Evolutionary conservation across 2,888 invertebrate genomes (phyloP), one percentile per base, ranked within the genome.

Genomic region (Perithous albicinctus): DNA sequence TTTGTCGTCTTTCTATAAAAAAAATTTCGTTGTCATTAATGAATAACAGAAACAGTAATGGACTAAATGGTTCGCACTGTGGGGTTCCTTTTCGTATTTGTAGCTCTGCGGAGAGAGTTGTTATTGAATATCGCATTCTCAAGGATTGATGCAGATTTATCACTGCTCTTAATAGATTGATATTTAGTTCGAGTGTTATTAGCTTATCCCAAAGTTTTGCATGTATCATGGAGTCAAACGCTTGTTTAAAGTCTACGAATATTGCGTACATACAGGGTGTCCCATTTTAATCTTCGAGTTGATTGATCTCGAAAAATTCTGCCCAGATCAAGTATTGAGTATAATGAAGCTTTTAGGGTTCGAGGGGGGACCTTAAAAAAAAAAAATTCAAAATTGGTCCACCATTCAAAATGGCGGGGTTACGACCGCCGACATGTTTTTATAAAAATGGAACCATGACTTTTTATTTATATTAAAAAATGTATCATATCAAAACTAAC

Each of bases 41-140:
- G 7, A 56, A 70, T 20, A 70, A 35, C 23, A 54, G n/a, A 23
- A 70, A 56, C 1, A 70, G 54, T 15, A 59, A 18, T 10, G 59
- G 43, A 12, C 59, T 38, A 43, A 59, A 46, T 32, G 43, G 41
- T 10, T 61, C 72, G 29, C 70, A 54, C 70, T 70, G 26, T 1
- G 63, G 41, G 3, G 63, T 63, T 23, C 41, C 63, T 26, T n/a
- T 63, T 0, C n/a, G 0, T 23, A 63, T 41, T 63, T 0, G 41
- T 5, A 63, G 5, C 1, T 63, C 63, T 20, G 63, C 41, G 12
- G 61, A 63, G 15, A 12, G 3, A n/a, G 12, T 12, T 15, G 18
- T 43, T 43, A 43, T 15, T 0, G 5, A 43, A n/a, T 46, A 46
- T 7, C 18, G 46, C 46, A 46, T 46, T 18, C 18, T n/a, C 18